Base-by-base conservation (phyloP, 1,140 invertebrate species). In the Heliothis subflexa region DNA sequence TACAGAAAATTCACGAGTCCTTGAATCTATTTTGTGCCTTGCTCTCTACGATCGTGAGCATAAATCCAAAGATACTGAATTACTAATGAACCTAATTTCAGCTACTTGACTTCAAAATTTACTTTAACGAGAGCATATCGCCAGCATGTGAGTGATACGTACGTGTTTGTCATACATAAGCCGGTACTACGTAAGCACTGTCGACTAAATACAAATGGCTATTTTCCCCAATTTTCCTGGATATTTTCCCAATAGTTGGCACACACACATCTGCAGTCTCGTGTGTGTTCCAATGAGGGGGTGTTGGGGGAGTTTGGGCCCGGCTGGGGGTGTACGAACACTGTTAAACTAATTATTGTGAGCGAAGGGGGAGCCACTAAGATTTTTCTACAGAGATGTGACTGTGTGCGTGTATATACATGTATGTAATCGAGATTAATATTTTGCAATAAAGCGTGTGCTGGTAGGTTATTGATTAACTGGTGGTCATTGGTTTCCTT, bases 301-400 rank as follows among this genome's bases (percentile, higher is more conserved):
- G 71, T 54, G 62, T 61, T 13, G 62, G 52, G 70, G 28, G 81
- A 50, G 47, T 50, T 71, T 45, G 78, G 78, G 68, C 45, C 9
- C 52, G 49, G 74, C 64, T 71, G 78, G 55, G 88, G 86, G 76
- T 84, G 83, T 73, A 76, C 81, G 78, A 86, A 87, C 83, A 88
- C 88, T 85, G 88, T 91, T 91, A 89, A 91, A 91, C 89, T 91
- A 91, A 91, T 91, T 91, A 91, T 89, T 88, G 86, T 77, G 78
- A 80, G 82, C 70, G 73, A 71, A 13, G 85, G 80, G 81, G 83
- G 80, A 81, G 72, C 72, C 74, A 72, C 81, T 80, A 81, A 82
- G 81, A 83, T 86, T 86, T 87, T 87, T 87, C 82, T 87, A 84
- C 86, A 80, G 62, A 68, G 61, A 78, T 50, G 80, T 81, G 61